Base-by-base conservation (phyloP, 1,140 invertebrate species). In the Chironomus tepperi region DNA sequence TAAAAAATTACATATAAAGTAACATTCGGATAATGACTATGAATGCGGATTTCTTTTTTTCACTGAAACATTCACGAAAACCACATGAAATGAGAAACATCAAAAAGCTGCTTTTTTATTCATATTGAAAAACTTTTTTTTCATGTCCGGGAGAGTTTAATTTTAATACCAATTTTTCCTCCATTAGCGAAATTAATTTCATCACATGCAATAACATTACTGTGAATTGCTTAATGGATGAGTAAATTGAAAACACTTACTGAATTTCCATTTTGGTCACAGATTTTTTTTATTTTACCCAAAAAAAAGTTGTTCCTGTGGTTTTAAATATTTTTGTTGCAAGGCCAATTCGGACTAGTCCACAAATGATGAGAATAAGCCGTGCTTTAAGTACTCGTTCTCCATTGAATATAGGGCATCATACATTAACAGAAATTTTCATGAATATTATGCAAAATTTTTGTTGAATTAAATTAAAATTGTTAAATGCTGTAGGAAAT, bases 201-300 rank as follows among this genome's bases (percentile, higher is more conserved):
- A 57, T 47, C 43, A 47, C 43, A 3, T 47, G 43, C 15, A 3
- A 47, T 10, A 3, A 8, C 43, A 47, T 57, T 15, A 10, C 12
- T n/a, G 47, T 57, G 5, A 15, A 57, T 57, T 57, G 47, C 12
- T 57, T 57, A 15, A 57, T 57, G 47, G 47, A 57, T n/a, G 12
- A 57, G 47, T 57, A 57, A 57, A 57, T 57, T 57, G n/a, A 57
- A 57, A 57, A 57, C 47, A 57, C 12, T 57, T n/a, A n/a, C 12
- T n/a, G 47, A 3, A 47, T 34, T 34, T 34, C 24, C 5, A 2
- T 34, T 34, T 34, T 34, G 24, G 24, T 34, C 24, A 34, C 24
- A 34, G 24, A 34, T 34, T 34, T 34, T 34, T 34, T 34, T 34
- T 34, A n/a, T n/a, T 5, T 2, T 1, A 34, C 24, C 24, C n/a